Evolutionary conservation across 2,888 invertebrate species (phyloP).

Genomic region (Osmoderma eremita): DNA sequence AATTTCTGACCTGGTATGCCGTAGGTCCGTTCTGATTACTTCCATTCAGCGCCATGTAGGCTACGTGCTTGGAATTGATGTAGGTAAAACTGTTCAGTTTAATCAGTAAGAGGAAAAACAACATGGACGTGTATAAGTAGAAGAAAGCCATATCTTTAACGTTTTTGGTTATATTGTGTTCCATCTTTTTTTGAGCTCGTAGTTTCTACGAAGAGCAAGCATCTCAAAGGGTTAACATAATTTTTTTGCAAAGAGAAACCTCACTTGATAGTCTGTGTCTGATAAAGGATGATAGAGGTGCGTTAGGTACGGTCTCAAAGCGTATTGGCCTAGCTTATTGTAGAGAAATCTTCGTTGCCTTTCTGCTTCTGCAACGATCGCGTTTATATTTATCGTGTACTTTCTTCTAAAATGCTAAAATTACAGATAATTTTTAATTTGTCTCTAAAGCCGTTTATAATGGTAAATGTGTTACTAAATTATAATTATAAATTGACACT

Average conservation of each 20-base stretch:
- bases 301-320: slow-evolving; percentile 44
- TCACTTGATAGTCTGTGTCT: slow-evolving; percentile 10
- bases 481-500: too few relatives aligned
- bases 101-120: not conserved
- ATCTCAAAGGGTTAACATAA: not conserved
- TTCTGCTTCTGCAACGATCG: slow-evolving; percentile 45
- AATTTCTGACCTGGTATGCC: not conserved
- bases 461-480: too few relatives aligned
- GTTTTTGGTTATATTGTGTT: not conserved
- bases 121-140: slow-evolving; percentile 17
- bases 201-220: not conserved
- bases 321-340: slow-evolving; percentile 39
- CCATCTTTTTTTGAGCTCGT: not conserved
- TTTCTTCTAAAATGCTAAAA: slow-evolving; percentile 5
- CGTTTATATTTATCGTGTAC: slow-evolving; percentile 33
- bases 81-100: not conserved
- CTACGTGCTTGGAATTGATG: slow-evolving; percentile 7
- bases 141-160: slow-evolving; percentile 15
- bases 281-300: slow-evolving; percentile 42
- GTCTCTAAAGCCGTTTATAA: too few relatives aligned
- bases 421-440: too few relatives aligned
- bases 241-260: not conserved
- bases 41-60: not conserved
- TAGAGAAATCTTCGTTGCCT: slow-evolving; percentile 44
- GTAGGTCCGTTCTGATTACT: not conserved